Conservation (phyloP, 2,888 invertebrate genomes). For the Dryococelus australis region DNA sequence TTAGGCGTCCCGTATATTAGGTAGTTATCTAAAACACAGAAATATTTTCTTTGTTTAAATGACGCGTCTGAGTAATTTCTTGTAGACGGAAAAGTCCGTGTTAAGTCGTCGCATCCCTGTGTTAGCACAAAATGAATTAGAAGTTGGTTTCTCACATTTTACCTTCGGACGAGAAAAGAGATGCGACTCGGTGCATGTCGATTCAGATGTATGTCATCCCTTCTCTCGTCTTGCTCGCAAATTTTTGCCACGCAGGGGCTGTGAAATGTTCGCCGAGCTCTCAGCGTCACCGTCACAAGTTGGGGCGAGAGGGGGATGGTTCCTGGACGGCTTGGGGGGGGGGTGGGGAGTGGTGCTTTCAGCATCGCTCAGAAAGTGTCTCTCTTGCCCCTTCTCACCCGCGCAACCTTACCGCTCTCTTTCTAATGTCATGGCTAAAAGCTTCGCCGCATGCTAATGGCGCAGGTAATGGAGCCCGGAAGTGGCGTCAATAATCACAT, state of each 20-base stretch:
- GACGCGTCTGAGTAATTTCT: no score
- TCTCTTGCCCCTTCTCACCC: not conserved
- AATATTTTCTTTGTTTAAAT: no score
- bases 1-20: no score
- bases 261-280: not conserved
- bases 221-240: not conserved
- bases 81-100: no score
- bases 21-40: no score
- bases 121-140: no score
- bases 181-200: no score
- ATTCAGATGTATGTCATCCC: no score
- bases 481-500: conserved; percentile 2
- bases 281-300: not conserved
- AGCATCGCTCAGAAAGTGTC: not conserved
- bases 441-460: conserved; percentile 17
- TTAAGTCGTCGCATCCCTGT: no score
- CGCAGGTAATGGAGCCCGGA: conserved; percentile 28
- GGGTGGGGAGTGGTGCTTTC: not conserved
- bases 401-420: not conserved
- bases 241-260: not conserved
- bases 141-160: no score
- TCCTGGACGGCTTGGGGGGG: not conserved
- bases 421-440: not conserved
- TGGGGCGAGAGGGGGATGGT: not conserved
- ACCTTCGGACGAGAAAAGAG: no score